phyloP scores from a whole-genome alignment of 2,113 vertebrate species.

The Platanista minor region DNA sequence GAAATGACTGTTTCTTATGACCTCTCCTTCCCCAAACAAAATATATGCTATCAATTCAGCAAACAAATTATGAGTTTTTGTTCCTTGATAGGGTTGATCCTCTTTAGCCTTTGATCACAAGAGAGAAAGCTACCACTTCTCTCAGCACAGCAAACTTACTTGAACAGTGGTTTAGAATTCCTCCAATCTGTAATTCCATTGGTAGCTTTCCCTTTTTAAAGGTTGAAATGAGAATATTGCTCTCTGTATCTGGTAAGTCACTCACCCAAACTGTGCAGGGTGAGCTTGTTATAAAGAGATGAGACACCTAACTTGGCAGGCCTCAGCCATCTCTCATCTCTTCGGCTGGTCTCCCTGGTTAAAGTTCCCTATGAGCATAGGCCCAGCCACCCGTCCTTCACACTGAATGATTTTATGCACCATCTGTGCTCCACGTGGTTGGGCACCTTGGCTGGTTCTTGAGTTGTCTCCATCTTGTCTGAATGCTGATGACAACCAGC shows the following conservation, averaged over 20 bases:
- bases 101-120: background rate
- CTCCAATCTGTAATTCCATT: background rate
- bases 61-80: background rate
- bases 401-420: slow-evolving; percentile 78
- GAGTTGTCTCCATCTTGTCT: slow-evolving; percentile 56
- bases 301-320: slow-evolving; percentile 76
- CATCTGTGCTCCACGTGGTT: slow-evolving; percentile 69
- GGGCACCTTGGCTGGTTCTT: slow-evolving; percentile 68
- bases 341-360: slow-evolving; percentile 80
- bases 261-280: background rate
- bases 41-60: background rate
- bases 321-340: slow-evolving; percentile 77
- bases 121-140: background rate
- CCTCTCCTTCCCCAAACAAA: background rate
- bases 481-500: slow-evolving; percentile 57
- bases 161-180: background rate
- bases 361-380: slow-evolving; percentile 77
- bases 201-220: slow-evolving; percentile 12
- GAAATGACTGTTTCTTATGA: background rate
- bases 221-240: background rate
- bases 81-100: background rate
- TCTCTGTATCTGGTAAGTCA: background rate
- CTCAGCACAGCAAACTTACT: background rate
- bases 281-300: slow-evolving; percentile 75
- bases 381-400: slow-evolving; percentile 75